Conservation (phyloP, 2,113 vertebrate species). For the Haemorhous mexicanus region DNA sequence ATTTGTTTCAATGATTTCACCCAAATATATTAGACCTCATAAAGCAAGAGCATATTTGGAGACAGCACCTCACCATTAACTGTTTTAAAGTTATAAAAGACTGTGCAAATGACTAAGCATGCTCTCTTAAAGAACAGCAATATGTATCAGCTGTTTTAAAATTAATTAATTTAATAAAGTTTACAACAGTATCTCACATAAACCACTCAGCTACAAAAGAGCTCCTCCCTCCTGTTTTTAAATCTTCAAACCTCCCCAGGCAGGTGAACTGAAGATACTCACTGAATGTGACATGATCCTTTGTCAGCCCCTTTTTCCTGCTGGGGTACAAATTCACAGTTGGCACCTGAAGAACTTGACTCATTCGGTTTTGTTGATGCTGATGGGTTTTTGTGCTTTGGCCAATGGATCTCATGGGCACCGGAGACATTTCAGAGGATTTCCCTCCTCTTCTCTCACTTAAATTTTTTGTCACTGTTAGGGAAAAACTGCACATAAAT, state of each 20-base stretch:
- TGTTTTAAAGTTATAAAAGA: not conserved
- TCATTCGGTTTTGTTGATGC: slow-evolving; percentile 87
- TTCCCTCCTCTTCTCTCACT: slow-evolving; percentile 85
- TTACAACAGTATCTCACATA: not conserved
- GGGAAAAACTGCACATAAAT: not conserved
- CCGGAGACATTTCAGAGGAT: slow-evolving; percentile 88
- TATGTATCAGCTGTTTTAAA: not conserved
- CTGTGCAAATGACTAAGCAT: not conserved
- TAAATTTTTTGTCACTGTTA: slow-evolving; percentile 90
- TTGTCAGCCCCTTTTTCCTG: slow-evolving; percentile 87
- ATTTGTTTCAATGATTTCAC: not conserved
- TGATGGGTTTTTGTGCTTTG: slow-evolving; percentile 78
- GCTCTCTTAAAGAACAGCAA: not conserved
- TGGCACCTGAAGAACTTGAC: slow-evolving; percentile 90
- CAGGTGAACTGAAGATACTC: slow-evolving; percentile 55
- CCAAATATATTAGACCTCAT: not conserved
- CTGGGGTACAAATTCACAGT: slow-evolving; percentile 89
- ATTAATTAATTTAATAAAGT: not conserved
- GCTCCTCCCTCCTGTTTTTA: not conserved
- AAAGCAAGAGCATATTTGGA: not conserved
- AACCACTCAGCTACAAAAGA: not conserved
- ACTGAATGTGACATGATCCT: slow-evolving; percentile 82
- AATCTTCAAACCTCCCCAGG: not conserved
- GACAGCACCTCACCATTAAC: not conserved
- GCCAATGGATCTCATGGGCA: slow-evolving; percentile 82